Evolutionary conservation across 2,797 vertebrate species (phyloP).

Genomic region (Spea hammondii): DNA sequence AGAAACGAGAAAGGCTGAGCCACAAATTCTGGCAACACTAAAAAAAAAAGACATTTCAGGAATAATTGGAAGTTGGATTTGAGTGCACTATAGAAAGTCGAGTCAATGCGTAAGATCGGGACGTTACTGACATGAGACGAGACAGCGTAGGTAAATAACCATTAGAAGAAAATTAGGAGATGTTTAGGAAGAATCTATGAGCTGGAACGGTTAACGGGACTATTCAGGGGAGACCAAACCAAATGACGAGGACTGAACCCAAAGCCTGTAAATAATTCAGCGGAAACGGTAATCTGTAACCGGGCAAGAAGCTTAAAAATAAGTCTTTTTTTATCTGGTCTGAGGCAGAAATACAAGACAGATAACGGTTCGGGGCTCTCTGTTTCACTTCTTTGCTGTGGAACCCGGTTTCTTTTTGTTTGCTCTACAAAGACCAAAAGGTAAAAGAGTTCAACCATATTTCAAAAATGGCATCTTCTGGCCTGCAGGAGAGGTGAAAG

Average conservation of each 20-base stretch:
- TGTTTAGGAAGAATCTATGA: constrained; percentile 47
- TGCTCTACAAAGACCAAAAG: too few relatives aligned
- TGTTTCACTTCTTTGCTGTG: not conserved
- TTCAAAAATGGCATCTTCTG: too few relatives aligned
- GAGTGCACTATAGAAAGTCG: constrained; percentile 15
- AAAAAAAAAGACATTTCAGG: constrained; percentile 22
- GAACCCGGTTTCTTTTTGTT: too few relatives aligned
- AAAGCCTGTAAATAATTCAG: constrained; percentile 24
- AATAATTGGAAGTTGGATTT: constrained; percentile 20
- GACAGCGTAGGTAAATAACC: constrained; percentile 38
- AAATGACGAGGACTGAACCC: constrained; percentile 5
- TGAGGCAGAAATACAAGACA: not conserved
- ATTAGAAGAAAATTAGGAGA: constrained; percentile 36
- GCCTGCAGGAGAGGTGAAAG: too few relatives aligned
- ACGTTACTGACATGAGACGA: constrained; percentile 19
- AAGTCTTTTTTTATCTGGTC: constrained; percentile 32
- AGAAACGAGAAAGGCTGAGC: not conserved
- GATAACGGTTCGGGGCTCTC: not conserved
- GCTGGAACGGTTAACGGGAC: constrained; percentile 17
- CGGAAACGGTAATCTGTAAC: constrained; percentile 4
- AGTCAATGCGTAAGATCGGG: constrained; percentile 4
- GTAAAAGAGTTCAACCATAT: too few relatives aligned
- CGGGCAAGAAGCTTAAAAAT: not conserved
- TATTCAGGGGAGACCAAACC: constrained; percentile 32
- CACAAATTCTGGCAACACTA: constrained; percentile 7